Percentiles rank a stretch among this genome's conserved stretches.
phyloP scores from a whole-genome alignment of 2,888 invertebrate species.

The Platynereis dumerilii region DNA sequence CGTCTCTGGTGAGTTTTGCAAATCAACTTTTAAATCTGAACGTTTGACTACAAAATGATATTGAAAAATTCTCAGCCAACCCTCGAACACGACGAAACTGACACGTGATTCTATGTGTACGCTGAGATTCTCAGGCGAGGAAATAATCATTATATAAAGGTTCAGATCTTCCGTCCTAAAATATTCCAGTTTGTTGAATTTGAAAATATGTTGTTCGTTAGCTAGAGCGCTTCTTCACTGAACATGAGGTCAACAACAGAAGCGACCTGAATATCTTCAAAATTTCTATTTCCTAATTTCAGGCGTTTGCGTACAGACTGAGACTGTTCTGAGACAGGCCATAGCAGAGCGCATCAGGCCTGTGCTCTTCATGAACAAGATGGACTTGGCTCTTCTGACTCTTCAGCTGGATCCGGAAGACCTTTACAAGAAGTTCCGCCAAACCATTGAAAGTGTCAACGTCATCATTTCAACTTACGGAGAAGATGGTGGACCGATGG shows the following conservation, averaged over 20 bases:
- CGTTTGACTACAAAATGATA: conserved; percentile 42
- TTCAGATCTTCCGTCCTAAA: too few relatives aligned
- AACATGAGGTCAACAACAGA: too few relatives aligned
- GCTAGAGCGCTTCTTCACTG: too few relatives aligned
- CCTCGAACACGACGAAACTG: too few relatives aligned
- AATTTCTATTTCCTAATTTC: not conserved
- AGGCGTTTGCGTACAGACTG: conserved; percentile 42
- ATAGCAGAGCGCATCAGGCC: conserved; percentile 37
- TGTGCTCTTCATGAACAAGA: conserved; percentile 40
- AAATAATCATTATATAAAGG: too few relatives aligned
- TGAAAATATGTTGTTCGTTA: too few relatives aligned
- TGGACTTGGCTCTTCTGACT: conserved; percentile 38
- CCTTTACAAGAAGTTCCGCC: conserved; percentile 25
- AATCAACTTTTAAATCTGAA: conserved; percentile 22
- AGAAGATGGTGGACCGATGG: conserved; percentile 16
- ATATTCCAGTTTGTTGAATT: too few relatives aligned
- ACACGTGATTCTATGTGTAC: too few relatives aligned
- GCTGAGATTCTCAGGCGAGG: too few relatives aligned
- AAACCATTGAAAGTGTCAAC: conserved; percentile 33
- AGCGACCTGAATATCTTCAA: too few relatives aligned
- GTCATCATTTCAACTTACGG: conserved; percentile 35
- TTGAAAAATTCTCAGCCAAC: too few relatives aligned
- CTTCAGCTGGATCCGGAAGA: conserved; percentile 32
- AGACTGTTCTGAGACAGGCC: conserved; percentile 41
- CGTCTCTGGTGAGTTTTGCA: conserved; percentile 82